These are phyloP conservation scores for Rhopalosiphum maidis DNA, from an alignment of 1,140 invertebrate genomes.

Conservation along the genomic window DNA sequence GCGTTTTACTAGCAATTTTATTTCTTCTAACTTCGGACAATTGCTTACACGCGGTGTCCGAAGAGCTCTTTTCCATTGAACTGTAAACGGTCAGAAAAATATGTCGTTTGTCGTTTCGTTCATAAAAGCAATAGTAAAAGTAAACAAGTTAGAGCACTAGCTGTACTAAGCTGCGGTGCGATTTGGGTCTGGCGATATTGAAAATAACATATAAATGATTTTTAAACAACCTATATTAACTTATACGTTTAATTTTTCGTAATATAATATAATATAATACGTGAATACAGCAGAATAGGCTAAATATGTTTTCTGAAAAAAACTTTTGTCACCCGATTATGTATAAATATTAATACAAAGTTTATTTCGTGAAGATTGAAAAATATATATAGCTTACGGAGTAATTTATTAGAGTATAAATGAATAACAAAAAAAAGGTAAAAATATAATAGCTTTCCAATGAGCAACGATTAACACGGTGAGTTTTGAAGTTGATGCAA, in stretches of 20 bases:
- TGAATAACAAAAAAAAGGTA: background rate
- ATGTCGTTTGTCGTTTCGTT: background rate
- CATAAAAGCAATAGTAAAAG: background rate
- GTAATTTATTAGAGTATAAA: background rate
- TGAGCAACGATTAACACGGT: background rate
- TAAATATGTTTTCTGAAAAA: background rate
- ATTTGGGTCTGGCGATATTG: background rate
- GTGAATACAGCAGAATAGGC: background rate
- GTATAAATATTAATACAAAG: background rate
- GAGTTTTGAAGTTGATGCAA: background rate
- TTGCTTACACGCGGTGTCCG: slow-evolving; percentile 51
- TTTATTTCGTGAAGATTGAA: background rate
- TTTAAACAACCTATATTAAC: background rate
- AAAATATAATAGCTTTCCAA: background rate
- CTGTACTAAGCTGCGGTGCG: background rate
- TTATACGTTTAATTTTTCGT: background rate
- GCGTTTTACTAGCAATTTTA: slow-evolving; percentile 31
- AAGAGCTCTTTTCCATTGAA: slow-evolving; percentile 11
- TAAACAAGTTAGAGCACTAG: background rate
- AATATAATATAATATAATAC: background rate
- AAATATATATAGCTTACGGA: background rate
- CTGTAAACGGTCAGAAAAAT: background rate
- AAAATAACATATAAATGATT: background rate
- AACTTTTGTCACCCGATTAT: background rate
- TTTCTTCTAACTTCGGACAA: slow-evolving; percentile 51